Evolutionary conservation across 2,113 vertebrate species (phyloP), one percentile per base, ranked within the genome.

Genomic region (Coptodon rendalli): DNA sequence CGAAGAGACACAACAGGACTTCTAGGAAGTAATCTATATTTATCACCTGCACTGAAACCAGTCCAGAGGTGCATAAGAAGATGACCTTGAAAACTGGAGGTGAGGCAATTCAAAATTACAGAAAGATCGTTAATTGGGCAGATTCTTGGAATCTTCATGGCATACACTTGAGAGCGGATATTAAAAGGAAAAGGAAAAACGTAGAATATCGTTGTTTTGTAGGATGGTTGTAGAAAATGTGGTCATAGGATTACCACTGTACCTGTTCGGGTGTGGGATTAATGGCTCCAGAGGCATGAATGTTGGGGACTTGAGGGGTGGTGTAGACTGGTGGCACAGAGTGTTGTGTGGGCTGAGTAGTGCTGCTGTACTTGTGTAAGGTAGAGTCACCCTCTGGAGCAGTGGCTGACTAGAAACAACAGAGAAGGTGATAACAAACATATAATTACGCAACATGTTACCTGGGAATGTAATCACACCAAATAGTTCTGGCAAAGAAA

Each of bases 231-330:
- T 29, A 43, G 27, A 31, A 63, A 63, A 63, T 63, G 22, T 43
- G 4, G 50, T 82, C 3, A 16, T n/a, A 45, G 11, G 36, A 76
- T 14, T 5, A 13, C 17, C 2, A 24, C 2, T 10, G 17, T 97
- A 99, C 99, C 98, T 99, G 99, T 94, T 99, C 99, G 4, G 97
- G 96, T 82, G 97, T 98, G 87, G 98, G 98, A 82, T 96, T 98
- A 95, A 99, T 97, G 90, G 98, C 95, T 88, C 98, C 97, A 54
- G 97, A 94, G 52, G 97, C 93, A 3, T 93, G 97, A 88, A 98
- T 89, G 88, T 95, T 95, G 2, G 97, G 97, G 86, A 96, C 96
- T 94, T 92, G 94, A 81, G 93, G 96, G 61, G 95, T 57, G 6
- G 95, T 93, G 92, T 93, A 1, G 96, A 9, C 96, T 94, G 93